Percentiles rank a stretch among this genome's conserved stretches.
These are phyloP conservation scores for Aurelia aurita DNA, from an alignment of 30 jellyfish, hydroid and myxozoan genomes.

Conservation along the genomic window DNA sequence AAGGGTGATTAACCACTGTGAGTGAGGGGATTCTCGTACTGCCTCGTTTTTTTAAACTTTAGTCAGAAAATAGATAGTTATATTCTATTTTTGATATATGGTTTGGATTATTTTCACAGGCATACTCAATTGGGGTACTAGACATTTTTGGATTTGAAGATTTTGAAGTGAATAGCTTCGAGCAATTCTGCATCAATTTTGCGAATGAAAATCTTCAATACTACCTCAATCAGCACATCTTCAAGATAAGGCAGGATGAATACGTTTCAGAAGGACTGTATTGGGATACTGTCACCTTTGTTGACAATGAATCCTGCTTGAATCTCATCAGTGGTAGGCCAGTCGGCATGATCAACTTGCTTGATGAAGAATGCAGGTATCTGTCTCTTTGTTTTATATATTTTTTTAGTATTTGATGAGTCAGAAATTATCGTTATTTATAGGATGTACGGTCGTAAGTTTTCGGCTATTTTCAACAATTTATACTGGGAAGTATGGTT, in stretches of 20 bases:
- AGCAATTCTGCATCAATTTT: conserved; percentile 95
- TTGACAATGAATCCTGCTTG: conserved; percentile 83
- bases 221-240: conserved; percentile 86
- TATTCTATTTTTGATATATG: neutral
- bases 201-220: conserved; percentile 95
- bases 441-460: too few relatives aligned
- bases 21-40: too few relatives aligned
- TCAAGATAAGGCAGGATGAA: conserved; percentile 94
- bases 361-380: conserved; percentile 99
- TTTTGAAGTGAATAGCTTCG: conserved; percentile 89
- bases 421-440: too few relatives aligned
- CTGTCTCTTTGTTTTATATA: neutral
- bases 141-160: conserved; percentile 99
- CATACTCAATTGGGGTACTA: conserved; percentile 91
- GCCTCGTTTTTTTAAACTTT: too few relatives aligned
- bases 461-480: too few relatives aligned
- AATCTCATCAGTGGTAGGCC: conserved; percentile 85
- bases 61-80: too few relatives aligned
- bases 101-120: conserved; percentile 45
- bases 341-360: conserved; percentile 87
- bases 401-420: too few relatives aligned
- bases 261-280: conserved; percentile 79
- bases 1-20: too few relatives aligned
- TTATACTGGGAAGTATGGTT: too few relatives aligned
- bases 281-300: conserved; percentile 86